A percentile compares a stretch with the other conserved stretches of the same genome.
Evolutionary conservation across 2,113 vertebrate species (phyloP).

Genomic region (Tretioscincus oriximinensis): DNA sequence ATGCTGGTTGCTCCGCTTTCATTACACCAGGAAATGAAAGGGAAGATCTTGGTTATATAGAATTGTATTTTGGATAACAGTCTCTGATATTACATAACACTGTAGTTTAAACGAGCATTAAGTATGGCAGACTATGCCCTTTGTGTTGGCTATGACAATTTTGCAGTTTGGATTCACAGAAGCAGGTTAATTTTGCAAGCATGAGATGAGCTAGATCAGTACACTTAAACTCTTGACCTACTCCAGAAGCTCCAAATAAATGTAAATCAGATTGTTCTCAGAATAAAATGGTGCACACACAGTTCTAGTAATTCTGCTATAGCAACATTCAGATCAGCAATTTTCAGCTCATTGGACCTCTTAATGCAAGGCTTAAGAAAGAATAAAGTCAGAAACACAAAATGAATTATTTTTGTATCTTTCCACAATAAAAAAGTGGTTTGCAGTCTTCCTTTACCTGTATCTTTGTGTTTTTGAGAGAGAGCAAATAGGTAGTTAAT

Average conservation of each 20-base stretch:
- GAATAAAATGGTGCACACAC: conserved; percentile 81
- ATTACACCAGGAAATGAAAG: too few relatives aligned
- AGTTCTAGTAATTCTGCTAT: conserved; percentile 91
- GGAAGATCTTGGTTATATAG: background rate
- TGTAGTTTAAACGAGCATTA: too few relatives aligned
- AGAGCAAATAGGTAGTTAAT: background rate
- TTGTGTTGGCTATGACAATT: background rate
- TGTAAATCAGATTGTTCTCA: background rate
- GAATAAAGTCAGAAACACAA: conserved; percentile 11
- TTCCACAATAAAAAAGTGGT: background rate
- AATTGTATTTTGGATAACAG: background rate
- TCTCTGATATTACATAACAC: background rate
- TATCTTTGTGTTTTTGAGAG: background rate
- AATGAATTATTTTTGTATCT: background rate
- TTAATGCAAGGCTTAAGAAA: conserved; percentile 92
- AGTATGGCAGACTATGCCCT: background rate
- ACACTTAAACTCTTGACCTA: background rate
- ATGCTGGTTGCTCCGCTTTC: too few relatives aligned
- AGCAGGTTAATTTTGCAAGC: background rate
- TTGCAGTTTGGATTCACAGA: background rate
- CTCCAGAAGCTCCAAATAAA: too few relatives aligned
- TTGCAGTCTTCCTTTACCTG: background rate
- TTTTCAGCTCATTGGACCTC: conserved; percentile 79
- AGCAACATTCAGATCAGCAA: conserved; percentile 89
- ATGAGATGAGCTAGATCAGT: too few relatives aligned